Percentiles rank a stretch among this genome's conserved stretches.
phyloP scores from a whole-genome alignment of 2,888 invertebrate species.

The Meiosimyza decipiens region DNA sequence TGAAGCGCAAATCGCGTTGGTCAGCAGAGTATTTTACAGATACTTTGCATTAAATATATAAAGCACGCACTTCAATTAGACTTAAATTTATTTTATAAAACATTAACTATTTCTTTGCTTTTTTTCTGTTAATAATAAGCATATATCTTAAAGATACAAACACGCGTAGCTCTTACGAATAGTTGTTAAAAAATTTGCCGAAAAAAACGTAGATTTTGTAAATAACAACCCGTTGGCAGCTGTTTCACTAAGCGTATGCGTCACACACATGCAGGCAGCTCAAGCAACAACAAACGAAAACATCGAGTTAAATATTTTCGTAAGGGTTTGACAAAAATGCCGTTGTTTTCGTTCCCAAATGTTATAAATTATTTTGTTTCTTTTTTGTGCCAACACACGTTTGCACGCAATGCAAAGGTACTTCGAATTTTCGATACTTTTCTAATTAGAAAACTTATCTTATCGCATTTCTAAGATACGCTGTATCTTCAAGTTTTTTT shows the following conservation, averaged over 20 bases:
- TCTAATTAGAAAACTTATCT: too few species aligned
- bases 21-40: constrained; percentile 7
- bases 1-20: not conserved
- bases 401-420: too few species aligned
- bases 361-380: too few species aligned
- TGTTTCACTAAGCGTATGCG: not conserved
- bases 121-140: not conserved
- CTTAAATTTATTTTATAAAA: not conserved
- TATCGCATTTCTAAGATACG: too few species aligned
- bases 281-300: not conserved
- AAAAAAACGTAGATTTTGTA: not conserved
- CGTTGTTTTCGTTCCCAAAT: not conserved
- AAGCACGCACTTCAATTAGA: not conserved
- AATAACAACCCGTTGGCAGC: constrained; percentile 14
- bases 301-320: not conserved
- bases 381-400: too few species aligned
- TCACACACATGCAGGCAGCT: not conserved
- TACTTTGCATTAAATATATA: not conserved
- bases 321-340: not conserved
- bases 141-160: constrained; percentile 8
- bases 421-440: too few species aligned
- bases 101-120: not conserved
- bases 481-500: constrained; percentile 25
- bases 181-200: not conserved
- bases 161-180: not conserved